Percentiles rank a stretch among this genome's conserved stretches.
Conservation (phyloP, 2,113 vertebrate species). For the Urocitellus parryii region DNA sequence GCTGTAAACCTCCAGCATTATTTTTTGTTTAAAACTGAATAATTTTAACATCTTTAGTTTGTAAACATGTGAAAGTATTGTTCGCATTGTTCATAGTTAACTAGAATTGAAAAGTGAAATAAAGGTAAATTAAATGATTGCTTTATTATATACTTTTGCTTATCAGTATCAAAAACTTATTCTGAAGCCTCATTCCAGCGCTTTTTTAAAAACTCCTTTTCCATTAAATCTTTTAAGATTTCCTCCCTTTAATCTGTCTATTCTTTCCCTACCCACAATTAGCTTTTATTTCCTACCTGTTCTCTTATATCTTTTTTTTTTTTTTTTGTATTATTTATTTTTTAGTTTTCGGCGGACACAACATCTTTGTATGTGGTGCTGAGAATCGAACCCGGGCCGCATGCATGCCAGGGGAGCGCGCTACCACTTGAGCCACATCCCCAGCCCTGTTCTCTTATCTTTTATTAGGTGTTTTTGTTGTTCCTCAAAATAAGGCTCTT, state of each 20-base stretch:
- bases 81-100: conserved; percentile 24
- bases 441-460: not conserved
- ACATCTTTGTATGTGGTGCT: no score
- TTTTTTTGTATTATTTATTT: no score
- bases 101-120: conserved; percentile 28
- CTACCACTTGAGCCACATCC: no score
- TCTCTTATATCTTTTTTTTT: not conserved
- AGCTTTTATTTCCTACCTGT: not conserved
- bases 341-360: no score
- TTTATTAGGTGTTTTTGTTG: not conserved
- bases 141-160: conserved; percentile 6
- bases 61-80: not conserved
- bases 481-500: conserved; percentile 21
- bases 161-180: not conserved
- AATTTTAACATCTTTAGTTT: conserved; percentile 40
- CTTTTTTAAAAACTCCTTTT: not conserved
- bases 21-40: conserved; percentile 43
- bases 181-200: not conserved
- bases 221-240: no score
- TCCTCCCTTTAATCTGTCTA: not conserved
- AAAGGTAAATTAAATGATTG: conserved; percentile 38
- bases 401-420: no score
- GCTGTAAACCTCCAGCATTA: not conserved
- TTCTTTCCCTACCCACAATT: not conserved
- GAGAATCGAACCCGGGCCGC: no score